Evolutionary conservation across 2,113 vertebrate species (phyloP).

Genomic region (Nothocercus julius): DNA sequence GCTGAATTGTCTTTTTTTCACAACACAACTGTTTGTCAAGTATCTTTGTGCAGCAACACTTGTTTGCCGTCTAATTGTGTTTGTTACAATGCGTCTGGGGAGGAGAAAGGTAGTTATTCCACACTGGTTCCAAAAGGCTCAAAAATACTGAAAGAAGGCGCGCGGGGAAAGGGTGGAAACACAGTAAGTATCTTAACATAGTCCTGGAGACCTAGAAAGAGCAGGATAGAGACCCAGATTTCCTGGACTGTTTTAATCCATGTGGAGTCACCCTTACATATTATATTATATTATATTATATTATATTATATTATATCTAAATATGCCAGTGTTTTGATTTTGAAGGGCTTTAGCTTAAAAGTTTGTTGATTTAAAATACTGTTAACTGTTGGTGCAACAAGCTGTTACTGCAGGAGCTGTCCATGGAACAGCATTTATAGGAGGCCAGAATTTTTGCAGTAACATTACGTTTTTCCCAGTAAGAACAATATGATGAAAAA

Average conservation of each 20-base stretch:
- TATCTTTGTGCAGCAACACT: constrained; percentile 23
- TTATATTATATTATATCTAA: neutral
- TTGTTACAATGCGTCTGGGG: accelerated
- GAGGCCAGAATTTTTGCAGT: neutral
- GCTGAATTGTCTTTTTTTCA: constrained; percentile 14
- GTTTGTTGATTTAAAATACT: neutral
- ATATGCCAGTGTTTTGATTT: neutral
- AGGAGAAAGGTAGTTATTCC: constrained; percentile 8
- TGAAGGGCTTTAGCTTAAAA: neutral
- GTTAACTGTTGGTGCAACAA: neutral
- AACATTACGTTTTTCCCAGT: neutral
- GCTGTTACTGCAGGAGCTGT: neutral
- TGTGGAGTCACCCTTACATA: neutral
- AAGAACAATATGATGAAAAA: neutral
- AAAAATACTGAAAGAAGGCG: neutral
- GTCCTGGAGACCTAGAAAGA: neutral
- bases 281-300: neutral
- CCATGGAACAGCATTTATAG: neutral
- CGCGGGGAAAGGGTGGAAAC: neutral
- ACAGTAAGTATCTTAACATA: neutral
- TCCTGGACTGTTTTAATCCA: neutral
- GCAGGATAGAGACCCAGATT: neutral
- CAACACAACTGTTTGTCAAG: constrained; percentile 8
- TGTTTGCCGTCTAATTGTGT: neutral
- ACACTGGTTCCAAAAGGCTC: neutral